Percentiles rank a stretch among this genome's conserved stretches.
These are phyloP conservation scores for Scarus forsteni DNA, from an alignment of 2,797 vertebrate species.

Conservation along the genomic window DNA sequence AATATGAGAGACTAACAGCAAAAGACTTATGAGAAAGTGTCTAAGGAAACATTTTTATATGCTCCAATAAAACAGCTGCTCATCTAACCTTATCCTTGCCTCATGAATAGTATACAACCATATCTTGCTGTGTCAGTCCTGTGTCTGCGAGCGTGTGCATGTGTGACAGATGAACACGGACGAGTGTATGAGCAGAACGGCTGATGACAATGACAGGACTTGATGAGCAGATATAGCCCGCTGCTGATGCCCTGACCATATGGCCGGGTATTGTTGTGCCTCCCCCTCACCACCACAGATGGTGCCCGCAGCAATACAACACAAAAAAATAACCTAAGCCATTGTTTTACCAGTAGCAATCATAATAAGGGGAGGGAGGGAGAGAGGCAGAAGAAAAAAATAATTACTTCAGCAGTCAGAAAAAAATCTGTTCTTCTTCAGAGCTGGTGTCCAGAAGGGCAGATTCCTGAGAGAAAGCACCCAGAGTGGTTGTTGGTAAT, in stretches of 20 bases:
- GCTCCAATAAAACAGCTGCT: slow-evolving; percentile 52
- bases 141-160: slow-evolving; percentile 26
- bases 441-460: slow-evolving; percentile 85
- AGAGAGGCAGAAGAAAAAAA: slow-evolving; percentile 72
- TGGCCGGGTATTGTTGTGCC: slow-evolving; percentile 83
- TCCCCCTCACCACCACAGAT: slow-evolving; percentile 83
- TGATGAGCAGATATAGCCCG: slow-evolving; percentile 79
- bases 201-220: slow-evolving; percentile 80
- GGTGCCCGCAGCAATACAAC: slow-evolving; percentile 80
- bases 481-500: slow-evolving; percentile 81
- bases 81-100: slow-evolving; percentile 53
- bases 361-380: slow-evolving; percentile 78
- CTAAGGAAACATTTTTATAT: slow-evolving; percentile 22
- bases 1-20: neutral
- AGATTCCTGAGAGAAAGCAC: slow-evolving; percentile 87
- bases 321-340: slow-evolving; percentile 76
- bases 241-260: slow-evolving; percentile 83
- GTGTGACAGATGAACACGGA: slow-evolving; percentile 76
- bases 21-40: neutral
- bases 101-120: slow-evolving; percentile 59
- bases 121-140: slow-evolving; percentile 63
- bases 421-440: slow-evolving; percentile 70
- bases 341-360: slow-evolving; percentile 83
- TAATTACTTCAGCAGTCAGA: slow-evolving; percentile 78
- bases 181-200: slow-evolving; percentile 68